A percentile compares a stretch with the other conserved stretches of the same genome.
phyloP scores from a whole-genome alignment of 2,113 vertebrate species.

The Acanthisitta chloris region DNA sequence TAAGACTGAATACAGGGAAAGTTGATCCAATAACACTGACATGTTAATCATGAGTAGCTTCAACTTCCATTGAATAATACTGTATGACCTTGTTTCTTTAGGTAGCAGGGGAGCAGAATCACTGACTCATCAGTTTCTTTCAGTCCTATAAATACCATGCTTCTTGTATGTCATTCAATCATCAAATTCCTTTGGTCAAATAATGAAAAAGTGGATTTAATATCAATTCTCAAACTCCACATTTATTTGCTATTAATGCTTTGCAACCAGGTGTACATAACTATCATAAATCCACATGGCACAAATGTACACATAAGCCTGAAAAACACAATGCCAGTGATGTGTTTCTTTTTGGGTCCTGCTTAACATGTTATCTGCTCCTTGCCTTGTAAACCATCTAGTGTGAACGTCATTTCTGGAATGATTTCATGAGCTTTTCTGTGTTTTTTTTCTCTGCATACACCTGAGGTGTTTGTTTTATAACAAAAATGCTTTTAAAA shows the following conservation, averaged over 20 bases:
- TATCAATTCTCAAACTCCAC: not conserved
- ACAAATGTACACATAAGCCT: not conserved
- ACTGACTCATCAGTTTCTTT: not conserved
- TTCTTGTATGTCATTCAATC: not conserved
- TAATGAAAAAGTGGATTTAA: not conserved
- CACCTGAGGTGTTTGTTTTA: rapidly evolving
- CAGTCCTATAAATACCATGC: not conserved
- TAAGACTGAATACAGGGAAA: not conserved
- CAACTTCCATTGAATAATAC: not conserved
- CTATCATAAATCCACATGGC: not conserved
- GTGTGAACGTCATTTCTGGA: not conserved
- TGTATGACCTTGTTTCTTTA: not conserved
- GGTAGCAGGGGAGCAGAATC: not conserved
- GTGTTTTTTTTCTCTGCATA: not conserved
- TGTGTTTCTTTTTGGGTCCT: not conserved
- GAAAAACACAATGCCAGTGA: not conserved
- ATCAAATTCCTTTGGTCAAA: not conserved
- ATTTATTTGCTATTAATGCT: not conserved
- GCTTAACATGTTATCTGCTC: not conserved
- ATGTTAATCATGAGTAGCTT: not conserved
- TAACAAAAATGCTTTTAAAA: not conserved
- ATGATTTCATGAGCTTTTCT: not conserved
- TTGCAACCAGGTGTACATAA: not conserved
- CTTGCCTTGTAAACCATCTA: not conserved
- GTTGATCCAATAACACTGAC: not conserved